Evolutionary conservation across 2,797 vertebrate genomes (phyloP), one percentile per base, ranked within the genome.

Genomic region (Coregonus ussuriensis): DNA sequence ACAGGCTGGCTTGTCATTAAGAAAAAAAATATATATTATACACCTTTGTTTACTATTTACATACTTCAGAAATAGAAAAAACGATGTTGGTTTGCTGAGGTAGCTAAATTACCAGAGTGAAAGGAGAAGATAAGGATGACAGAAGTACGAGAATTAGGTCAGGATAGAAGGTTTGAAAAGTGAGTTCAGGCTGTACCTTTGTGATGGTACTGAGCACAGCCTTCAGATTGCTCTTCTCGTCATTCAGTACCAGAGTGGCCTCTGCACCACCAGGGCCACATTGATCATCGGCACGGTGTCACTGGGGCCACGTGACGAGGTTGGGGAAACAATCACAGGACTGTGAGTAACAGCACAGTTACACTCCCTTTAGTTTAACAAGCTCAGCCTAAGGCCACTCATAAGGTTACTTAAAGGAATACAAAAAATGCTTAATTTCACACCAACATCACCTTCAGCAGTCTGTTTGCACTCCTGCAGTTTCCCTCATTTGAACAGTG

Each of bases 241-340:
- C 98, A 88, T 99, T 99, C 69, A 99, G 93, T 84, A 99, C 97
- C 21, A 97, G 96, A 3, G 98, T 99, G 85, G 97, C 77, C 98
- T 94, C 94, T 99, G 98, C 0, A 99, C 96, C 85, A 99, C 98
- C 90, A 99, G 93, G 47, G 98, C 98, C 90, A 99, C 97, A 0
- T 99, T 99, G 89, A 99, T 99, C 98, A 99, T 97, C 82, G 99
- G 94, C 82, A 99, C 97, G 0, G 97, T 97, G 91, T 99, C 98
- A 73, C 95, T 99, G 73, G 98, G 0, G 98, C 97, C 79, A 99
- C 98, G 0, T 99, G 98, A 51, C 98, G 95, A 35, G 98, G 98
- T 98, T 90, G 82, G 18, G 81, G 87, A 85, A 18, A 83, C 69
- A 80, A 56, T 35, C 59, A 69, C 62, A 53, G 18, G 53, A 62